phyloP scores from a whole-genome alignment of 2,888 invertebrate species.

The Noctua janthina region DNA sequence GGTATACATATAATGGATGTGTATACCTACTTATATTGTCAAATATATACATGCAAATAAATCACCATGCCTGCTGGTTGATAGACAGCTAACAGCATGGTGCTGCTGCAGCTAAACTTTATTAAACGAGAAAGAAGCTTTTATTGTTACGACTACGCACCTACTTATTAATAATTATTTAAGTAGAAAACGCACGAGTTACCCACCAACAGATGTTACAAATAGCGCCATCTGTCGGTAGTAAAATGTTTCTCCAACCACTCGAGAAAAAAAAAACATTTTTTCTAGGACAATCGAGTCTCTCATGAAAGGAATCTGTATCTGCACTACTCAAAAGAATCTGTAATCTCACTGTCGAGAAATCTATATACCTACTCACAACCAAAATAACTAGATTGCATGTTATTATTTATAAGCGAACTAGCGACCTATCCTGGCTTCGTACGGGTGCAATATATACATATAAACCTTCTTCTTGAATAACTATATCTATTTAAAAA shows the following conservation, averaged over 20 bases:
- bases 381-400: background rate
- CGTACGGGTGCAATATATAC: no score
- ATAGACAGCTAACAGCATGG: slow-evolving; percentile 42
- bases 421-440: no score
- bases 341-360: background rate
- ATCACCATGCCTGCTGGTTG: background rate
- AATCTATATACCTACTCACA: no score
- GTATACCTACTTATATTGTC: no score
- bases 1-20: no score
- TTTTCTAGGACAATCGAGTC: background rate
- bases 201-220: no score
- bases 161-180: background rate
- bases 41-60: no score
- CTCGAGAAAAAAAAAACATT: background rate
- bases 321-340: background rate
- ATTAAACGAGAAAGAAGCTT: slow-evolving; percentile 16
- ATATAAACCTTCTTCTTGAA: no score
- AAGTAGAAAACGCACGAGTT: background rate
- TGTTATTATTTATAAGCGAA: background rate
- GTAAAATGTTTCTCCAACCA: background rate
- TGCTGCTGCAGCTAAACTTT: slow-evolving; percentile 39
- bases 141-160: slow-evolving; percentile 4
- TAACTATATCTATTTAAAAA: no score
- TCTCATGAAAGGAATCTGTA: background rate
- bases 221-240: slow-evolving; percentile 20